Percentiles rank a stretch among this genome's conserved stretches.
Conservation (phyloP, 2,113 vertebrate genomes). For the Brachypodius melanocephalos region DNA sequence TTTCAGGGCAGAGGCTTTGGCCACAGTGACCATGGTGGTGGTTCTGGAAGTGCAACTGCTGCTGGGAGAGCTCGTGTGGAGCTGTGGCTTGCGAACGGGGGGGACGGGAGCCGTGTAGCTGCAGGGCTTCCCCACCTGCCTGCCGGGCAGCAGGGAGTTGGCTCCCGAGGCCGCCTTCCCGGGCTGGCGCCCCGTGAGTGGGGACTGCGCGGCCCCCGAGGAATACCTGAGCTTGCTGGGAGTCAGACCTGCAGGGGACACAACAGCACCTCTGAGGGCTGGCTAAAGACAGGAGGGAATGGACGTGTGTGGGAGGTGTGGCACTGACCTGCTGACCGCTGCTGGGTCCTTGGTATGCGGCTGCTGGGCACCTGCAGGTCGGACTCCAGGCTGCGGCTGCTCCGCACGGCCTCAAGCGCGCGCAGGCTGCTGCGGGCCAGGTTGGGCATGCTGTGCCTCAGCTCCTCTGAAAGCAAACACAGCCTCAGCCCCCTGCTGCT, state of each 20-base stretch:
- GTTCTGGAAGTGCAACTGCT: conserved; percentile 54
- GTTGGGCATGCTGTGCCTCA: conserved; percentile 91
- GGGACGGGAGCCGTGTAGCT: conserved; percentile 30
- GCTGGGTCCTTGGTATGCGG: conserved; percentile 84
- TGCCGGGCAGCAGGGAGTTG: conserved; percentile 65
- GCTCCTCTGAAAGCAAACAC: conserved; percentile 78
- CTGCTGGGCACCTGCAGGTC: conserved; percentile 88
- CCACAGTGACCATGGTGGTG: conserved; percentile 15
- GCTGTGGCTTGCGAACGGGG: conserved; percentile 71
- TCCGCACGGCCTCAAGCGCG: conserved; percentile 83
- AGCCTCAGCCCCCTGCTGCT: background rate
- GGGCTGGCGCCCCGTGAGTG: conserved; percentile 74
- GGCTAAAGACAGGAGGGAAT: fast-evolving
- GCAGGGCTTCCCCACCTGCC: conserved; percentile 77
- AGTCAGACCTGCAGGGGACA: conserved; percentile 70
- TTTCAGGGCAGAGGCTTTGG: conserved; percentile 64
- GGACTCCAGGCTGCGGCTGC: conserved; percentile 89
- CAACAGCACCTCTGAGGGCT: fast-evolving
- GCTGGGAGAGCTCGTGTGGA: conserved; percentile 46
- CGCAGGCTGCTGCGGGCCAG: conserved; percentile 85
- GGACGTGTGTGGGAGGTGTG: fast-evolving
- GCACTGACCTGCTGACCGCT: conserved; percentile 81
- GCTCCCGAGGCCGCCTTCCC: conserved; percentile 77
- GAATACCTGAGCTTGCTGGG: conserved; percentile 75
- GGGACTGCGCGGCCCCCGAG: conserved; percentile 72